Evolutionary conservation across 2,888 invertebrate genomes (phyloP).

Genomic region (Stenotaenia linearis): DNA sequence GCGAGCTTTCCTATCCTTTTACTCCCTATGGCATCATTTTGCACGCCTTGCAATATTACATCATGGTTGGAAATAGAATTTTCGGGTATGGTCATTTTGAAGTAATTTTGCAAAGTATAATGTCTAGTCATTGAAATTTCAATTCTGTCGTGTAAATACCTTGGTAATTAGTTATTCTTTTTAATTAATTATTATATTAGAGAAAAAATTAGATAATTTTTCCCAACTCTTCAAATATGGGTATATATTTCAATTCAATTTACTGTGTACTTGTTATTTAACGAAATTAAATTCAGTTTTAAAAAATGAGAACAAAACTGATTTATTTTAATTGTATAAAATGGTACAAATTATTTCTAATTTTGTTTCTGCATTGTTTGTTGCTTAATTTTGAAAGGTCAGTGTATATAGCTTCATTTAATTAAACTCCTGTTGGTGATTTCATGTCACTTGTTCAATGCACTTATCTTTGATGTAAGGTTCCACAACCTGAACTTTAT

Average conservation of each 20-base stretch:
- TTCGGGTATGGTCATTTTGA: background rate
- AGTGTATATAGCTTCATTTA: background rate
- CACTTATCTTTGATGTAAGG: constrained; percentile 2
- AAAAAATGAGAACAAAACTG: background rate
- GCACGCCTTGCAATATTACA: background rate
- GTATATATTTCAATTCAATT: background rate
- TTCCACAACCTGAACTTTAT: background rate
- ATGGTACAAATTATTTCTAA: background rate
- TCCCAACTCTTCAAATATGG: background rate
- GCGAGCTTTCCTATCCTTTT: background rate
- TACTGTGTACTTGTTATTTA: background rate
- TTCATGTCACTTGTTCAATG: background rate
- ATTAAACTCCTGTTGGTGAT: background rate
- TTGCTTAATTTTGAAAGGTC: background rate
- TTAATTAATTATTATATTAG: too few species aligned
- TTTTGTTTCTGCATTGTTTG: background rate
- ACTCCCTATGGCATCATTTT: constrained; percentile 14
- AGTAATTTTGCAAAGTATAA: background rate
- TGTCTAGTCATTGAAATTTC: background rate
- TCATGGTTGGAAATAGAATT: constrained; percentile 7
- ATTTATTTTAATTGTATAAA: background rate
- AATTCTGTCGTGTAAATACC: background rate
- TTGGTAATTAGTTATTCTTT: background rate
- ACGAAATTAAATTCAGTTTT: background rate
- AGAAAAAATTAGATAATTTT: background rate